Conservation (phyloP, 2,113 vertebrate species). For the Carettochelys insculpta region DNA sequence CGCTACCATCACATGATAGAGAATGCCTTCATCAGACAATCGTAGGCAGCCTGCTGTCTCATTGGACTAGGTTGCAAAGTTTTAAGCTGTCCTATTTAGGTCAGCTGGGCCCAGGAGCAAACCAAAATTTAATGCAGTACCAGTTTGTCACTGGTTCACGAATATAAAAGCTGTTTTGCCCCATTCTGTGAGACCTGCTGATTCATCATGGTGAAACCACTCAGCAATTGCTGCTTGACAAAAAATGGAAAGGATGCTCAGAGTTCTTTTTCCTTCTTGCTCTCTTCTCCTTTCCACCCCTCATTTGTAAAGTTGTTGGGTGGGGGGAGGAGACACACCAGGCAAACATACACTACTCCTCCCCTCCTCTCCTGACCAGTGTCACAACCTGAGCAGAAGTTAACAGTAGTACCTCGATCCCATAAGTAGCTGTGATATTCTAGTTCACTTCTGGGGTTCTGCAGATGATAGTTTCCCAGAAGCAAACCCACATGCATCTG, state of each 20-base stretch:
- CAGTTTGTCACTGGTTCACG: neutral
- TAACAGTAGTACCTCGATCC: neutral
- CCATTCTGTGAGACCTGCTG: neutral
- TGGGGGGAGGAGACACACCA: neutral
- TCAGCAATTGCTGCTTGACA: neutral
- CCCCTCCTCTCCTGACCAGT: neutral
- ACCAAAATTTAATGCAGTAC: neutral
- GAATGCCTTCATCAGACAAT: neutral
- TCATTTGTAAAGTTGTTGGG: neutral
- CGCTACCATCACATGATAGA: neutral
- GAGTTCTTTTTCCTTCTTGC: neutral
- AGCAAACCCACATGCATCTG: neutral
- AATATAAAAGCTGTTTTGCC: neutral
- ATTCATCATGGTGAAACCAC: neutral
- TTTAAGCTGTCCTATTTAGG: neutral
- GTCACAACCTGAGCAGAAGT: neutral
- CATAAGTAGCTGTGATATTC: neutral
- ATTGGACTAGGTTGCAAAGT: neutral
- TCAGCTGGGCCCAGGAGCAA: neutral
- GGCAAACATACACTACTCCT: neutral
- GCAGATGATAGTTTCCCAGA: fast-evolving
- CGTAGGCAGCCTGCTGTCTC: neutral
- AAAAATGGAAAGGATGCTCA: neutral
- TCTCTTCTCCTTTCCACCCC: neutral
- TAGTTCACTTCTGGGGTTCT: neutral